phyloP scores from a whole-genome alignment of 2,113 vertebrate species.

The Peromyscus californicus region DNA sequence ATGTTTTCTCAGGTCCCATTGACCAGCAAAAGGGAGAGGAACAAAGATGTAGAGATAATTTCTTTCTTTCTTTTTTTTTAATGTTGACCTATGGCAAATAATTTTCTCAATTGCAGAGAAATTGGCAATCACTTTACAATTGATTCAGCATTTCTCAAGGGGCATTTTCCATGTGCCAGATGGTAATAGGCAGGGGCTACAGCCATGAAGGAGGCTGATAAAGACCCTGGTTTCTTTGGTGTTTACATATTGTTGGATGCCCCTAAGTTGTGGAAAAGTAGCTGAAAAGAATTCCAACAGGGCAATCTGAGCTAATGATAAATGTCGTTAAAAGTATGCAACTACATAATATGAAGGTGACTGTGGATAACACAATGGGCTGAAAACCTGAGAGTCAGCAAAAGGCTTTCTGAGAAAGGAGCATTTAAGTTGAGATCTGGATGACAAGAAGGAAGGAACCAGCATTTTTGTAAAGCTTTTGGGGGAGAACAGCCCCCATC shows the following conservation, averaged over 20 bases:
- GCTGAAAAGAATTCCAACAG: conserved; percentile 41
- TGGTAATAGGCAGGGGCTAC: background rate
- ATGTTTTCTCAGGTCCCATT: conserved; percentile 36
- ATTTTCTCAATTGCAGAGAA: background rate
- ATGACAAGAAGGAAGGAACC: conserved; percentile 1
- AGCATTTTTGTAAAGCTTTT: background rate
- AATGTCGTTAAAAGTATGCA: conserved; percentile 26
- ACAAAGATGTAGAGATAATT: background rate
- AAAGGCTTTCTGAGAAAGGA: conserved; percentile 39
- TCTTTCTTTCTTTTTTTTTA: background rate
- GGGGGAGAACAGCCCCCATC: background rate
- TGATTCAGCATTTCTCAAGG: conserved; percentile 15
- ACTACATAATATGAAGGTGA: background rate
- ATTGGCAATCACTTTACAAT: conserved; percentile 51
- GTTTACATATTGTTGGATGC: background rate
- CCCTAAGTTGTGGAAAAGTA: background rate
- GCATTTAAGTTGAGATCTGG: background rate
- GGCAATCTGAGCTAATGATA: conserved; percentile 47
- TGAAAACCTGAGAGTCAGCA: background rate
- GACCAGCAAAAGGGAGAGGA: background rate
- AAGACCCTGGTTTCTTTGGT: background rate
- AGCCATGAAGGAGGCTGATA: background rate
- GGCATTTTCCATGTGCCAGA: background rate
- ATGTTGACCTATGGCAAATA: conserved; percentile 10
- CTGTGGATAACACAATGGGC: background rate